Conservation (phyloP, 2,888 invertebrate species). For the Ectemnius cavifrons region DNA sequence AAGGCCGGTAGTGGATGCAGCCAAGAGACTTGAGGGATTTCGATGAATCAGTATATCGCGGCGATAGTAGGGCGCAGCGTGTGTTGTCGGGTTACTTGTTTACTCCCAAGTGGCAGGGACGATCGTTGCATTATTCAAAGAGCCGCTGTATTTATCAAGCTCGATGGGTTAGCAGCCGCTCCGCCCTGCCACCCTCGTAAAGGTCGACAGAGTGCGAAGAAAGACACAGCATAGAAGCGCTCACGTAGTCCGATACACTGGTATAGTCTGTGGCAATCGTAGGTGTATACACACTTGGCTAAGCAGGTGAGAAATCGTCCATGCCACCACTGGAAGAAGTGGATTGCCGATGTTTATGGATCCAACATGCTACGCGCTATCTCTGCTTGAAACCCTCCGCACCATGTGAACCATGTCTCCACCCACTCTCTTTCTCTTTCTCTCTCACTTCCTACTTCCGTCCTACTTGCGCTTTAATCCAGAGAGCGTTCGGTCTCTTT, state of each 20-base stretch:
- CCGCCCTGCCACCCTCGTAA: slow-evolving; percentile 18
- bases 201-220: too few species aligned
- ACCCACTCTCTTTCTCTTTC: background rate
- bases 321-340: slow-evolving; percentile 23
- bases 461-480: too few species aligned
- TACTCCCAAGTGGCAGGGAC: slow-evolving; percentile 62
- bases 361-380: slow-evolving; percentile 16
- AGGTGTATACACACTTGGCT: slow-evolving; percentile 38
- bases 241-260: slow-evolving; percentile 1
- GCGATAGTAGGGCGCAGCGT: slow-evolving; percentile 25
- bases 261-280: slow-evolving; percentile 20
- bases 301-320: slow-evolving; percentile 55
- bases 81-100: slow-evolving; percentile 70
- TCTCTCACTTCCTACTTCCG: background rate
- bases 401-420: background rate
- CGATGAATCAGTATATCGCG: slow-evolving; percentile 64
- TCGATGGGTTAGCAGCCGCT: slow-evolving; percentile 63
- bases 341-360: slow-evolving; percentile 55
- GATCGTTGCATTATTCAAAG: slow-evolving; percentile 73
- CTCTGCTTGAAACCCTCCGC: background rate
- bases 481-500: background rate
- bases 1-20: too few species aligned
- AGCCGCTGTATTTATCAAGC: slow-evolving; percentile 73
- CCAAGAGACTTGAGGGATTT: background rate
- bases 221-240: too few species aligned